These are phyloP conservation scores for Sphaeridia pumilis DNA, from an alignment of 2,888 invertebrate species.

Conservation along the genomic window DNA sequence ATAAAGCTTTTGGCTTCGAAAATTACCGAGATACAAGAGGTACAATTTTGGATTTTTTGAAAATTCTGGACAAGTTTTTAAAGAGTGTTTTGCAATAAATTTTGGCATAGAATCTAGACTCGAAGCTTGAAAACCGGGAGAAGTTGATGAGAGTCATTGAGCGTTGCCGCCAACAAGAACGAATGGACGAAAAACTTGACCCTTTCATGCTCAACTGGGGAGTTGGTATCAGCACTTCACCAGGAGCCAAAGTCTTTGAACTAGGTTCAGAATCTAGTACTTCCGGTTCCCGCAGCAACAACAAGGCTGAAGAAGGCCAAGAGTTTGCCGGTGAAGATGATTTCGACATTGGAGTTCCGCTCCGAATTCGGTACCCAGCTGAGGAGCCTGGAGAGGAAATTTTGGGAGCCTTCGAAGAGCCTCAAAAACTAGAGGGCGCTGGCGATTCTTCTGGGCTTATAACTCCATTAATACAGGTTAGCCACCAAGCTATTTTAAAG, in stretches of 20 bases:
- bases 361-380: too few species aligned
- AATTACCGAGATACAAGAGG: constrained; percentile 18
- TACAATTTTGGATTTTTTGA: neutral
- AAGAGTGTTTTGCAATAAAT: neutral
- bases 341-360: too few species aligned
- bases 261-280: too few species aligned
- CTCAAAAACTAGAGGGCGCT: too few species aligned
- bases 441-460: too few species aligned
- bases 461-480: too few species aligned
- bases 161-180: constrained; percentile 27
- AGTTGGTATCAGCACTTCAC: too few species aligned
- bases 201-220: constrained; percentile 27
- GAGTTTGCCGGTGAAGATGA: neutral
- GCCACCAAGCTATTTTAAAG: neutral
- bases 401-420: too few species aligned
- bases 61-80: neutral
- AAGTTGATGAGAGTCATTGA: constrained; percentile 23
- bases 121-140: constrained; percentile 23
- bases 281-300: too few species aligned
- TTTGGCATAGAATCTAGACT: constrained; percentile 18
- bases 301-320: too few species aligned
- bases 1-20: constrained; percentile 24
- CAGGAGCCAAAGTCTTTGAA: too few species aligned
- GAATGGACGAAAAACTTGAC: constrained; percentile 28
- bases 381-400: too few species aligned